These are phyloP conservation scores for Hypanus sabinus DNA, from an alignment of 2,113 vertebrate genomes.

Conservation along the genomic window DNA sequence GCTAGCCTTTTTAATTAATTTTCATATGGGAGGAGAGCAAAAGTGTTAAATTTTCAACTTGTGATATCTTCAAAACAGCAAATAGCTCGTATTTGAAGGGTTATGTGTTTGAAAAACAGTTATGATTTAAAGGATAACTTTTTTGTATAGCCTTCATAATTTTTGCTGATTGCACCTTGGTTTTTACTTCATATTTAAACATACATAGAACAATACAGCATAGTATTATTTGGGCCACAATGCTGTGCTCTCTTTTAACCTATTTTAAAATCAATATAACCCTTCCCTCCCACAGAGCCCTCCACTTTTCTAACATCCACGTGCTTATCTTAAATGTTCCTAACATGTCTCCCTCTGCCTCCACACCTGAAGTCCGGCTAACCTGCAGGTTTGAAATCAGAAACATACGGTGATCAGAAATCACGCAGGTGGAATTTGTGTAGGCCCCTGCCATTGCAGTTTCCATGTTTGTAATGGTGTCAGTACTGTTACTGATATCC, in stretches of 20 bases:
- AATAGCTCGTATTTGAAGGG: neutral
- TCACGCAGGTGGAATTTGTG: no score
- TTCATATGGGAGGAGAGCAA: neutral
- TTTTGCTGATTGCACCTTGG: neutral
- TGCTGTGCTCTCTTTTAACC: no score
- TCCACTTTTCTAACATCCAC: no score
- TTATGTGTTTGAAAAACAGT: neutral
- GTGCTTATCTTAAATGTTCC: no score
- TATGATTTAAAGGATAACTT: neutral
- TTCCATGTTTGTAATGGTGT: neutral
- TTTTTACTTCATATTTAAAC: neutral
- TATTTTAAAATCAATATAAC: no score
- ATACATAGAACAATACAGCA: no score
- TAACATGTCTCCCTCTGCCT: no score
- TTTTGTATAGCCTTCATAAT: neutral
- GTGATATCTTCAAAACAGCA: neutral
- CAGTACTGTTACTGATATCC: neutral
- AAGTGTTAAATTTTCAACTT: neutral
- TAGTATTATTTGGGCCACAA: no score
- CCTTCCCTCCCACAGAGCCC: no score
- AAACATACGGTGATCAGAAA: no score
- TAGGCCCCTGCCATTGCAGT: neutral
- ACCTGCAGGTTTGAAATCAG: neutral
- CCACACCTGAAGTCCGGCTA: no score
- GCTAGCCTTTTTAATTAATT: slow-evolving; percentile 4